Conservation (phyloP, 1,140 invertebrate genomes). For the Saccostrea echinata region DNA sequence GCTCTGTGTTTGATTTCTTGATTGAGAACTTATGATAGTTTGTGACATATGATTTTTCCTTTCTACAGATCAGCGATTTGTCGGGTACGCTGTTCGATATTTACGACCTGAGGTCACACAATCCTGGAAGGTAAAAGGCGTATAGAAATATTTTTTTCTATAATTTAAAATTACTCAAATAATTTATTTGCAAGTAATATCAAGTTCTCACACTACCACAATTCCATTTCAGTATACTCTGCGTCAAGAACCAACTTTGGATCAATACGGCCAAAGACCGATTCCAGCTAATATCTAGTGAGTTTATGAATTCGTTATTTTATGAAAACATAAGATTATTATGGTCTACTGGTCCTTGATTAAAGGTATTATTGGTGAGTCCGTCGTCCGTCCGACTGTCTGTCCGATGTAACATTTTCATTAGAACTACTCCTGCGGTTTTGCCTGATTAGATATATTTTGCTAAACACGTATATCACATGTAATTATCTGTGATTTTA, state of each 20-base stretch:
- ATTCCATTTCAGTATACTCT: conserved; percentile 72
- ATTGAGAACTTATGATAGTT: too few species aligned
- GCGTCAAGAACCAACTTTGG: conserved; percentile 72
- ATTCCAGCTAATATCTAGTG: conserved; percentile 76
- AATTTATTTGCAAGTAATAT: background rate
- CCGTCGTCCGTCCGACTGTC: too few species aligned
- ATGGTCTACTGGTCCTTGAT: too few species aligned
- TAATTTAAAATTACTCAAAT: background rate
- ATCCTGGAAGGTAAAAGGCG: conserved; percentile 74
- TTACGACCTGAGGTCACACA: conserved; percentile 74
- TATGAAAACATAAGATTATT: too few species aligned
- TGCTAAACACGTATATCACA: too few species aligned
- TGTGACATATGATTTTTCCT: conserved; percentile 32
- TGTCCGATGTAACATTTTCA: too few species aligned
- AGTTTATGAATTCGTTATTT: conserved; percentile 47
- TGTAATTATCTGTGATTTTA: too few species aligned
- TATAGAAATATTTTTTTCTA: background rate
- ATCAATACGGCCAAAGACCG: conserved; percentile 75
- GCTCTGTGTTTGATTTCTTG: too few species aligned
- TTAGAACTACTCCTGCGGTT: too few species aligned
- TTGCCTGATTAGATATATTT: too few species aligned
- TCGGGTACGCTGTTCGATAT: conserved; percentile 76
- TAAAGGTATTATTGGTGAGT: too few species aligned
- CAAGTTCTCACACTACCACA: background rate
- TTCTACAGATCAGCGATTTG: conserved; percentile 72